Base-by-base conservation (phyloP, 2,113 vertebrate species). In the Protobothrops mucrosquamatus region DNA sequence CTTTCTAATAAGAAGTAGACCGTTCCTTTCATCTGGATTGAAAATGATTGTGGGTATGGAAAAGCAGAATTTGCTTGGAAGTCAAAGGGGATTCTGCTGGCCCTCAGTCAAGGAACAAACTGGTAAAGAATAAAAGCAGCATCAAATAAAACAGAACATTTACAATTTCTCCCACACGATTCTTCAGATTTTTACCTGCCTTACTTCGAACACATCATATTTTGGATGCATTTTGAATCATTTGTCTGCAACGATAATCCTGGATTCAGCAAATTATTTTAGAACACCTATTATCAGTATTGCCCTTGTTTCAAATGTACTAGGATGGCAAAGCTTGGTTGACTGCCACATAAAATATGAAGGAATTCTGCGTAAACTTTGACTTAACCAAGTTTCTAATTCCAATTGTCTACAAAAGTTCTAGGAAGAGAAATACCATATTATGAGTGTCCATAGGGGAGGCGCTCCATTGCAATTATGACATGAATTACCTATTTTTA, bases 1-100 rank as follows among this genome's bases (percentile, higher is more conserved):
- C 74, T 85, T 92, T n/a, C 92, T 81, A 69, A 34, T 10, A 91
- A 85, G 89, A 94, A 94, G 39, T 26, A 90, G 20, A 2, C 15
- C n/a, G 48, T 43, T 64, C 11, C 22, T 81, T 39, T 88, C 69
- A 81, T 91, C 34, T 69, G 61, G 55, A 89, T 85, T 1, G 46
- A 12, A 8, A 87, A 51, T 6, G 26, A 64, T 55, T 69, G 48
- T 85, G 59, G 56, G 74, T 29, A 85, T 2, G 57, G 69, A 86
- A 90, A 1, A 43, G 23, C 0, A n/a, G 87, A 56, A 81, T 81
- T n/a, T n/a, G 18, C 87, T 64, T 20, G 0, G 29, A n/a, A 85
- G 29, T 91, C 64, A 89, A n/a, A 64, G 43, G 54, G 56, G 26
- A 85, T 69, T 29, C 46, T 18, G 89, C 22, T 5, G 46, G 11